Conservation (phyloP, 64 coral and sea anemone species). For the Orbicella faveolata region DNA sequence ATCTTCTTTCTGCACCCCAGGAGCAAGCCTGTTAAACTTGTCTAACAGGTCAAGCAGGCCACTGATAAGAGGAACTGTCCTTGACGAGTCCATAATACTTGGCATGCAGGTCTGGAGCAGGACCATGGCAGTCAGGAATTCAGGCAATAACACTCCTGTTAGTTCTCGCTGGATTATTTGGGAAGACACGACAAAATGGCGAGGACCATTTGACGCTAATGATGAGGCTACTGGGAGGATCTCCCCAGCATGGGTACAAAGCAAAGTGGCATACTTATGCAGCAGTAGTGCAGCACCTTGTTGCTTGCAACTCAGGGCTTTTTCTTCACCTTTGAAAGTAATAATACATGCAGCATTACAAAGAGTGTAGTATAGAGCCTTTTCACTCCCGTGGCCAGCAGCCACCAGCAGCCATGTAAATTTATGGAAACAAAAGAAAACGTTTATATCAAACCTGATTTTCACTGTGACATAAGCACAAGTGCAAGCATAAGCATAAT, state of each 20-base stretch:
- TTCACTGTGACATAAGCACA: no score
- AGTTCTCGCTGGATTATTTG: slow-evolving; percentile 88
- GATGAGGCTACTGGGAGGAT: slow-evolving; percentile 76
- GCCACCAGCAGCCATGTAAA: no score
- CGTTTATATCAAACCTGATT: no score
- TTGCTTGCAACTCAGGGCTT: slow-evolving; percentile 52
- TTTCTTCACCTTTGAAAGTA: slow-evolving; percentile 39
- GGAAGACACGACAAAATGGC: slow-evolving; percentile 77
- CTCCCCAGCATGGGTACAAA: slow-evolving; percentile 85
- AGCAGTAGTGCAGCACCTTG: slow-evolving; percentile 72
- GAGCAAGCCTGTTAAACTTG: slow-evolving; percentile 93
- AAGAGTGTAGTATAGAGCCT: no score
- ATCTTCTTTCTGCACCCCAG: slow-evolving; percentile 85
- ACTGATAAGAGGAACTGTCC: slow-evolving; percentile 59
- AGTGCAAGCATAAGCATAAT: no score
- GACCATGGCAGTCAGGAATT: slow-evolving; percentile 77
- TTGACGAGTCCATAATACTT: slow-evolving; percentile 45
- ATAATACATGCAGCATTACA: slow-evolving; percentile 96
- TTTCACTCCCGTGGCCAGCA: no score
- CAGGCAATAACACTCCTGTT: slow-evolving; percentile 83
- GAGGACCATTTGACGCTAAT: slow-evolving; percentile 81
- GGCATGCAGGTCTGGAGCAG: slow-evolving; percentile 84
- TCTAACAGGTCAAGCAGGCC: slow-evolving; percentile 90
- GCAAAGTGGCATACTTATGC: slow-evolving; percentile 78
- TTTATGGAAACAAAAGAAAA: no score